Percentiles rank a stretch among this genome's conserved stretches.
Conservation (phyloP, 2,113 vertebrate species). For the Sinocyclocheilus maitianheensis region DNA sequence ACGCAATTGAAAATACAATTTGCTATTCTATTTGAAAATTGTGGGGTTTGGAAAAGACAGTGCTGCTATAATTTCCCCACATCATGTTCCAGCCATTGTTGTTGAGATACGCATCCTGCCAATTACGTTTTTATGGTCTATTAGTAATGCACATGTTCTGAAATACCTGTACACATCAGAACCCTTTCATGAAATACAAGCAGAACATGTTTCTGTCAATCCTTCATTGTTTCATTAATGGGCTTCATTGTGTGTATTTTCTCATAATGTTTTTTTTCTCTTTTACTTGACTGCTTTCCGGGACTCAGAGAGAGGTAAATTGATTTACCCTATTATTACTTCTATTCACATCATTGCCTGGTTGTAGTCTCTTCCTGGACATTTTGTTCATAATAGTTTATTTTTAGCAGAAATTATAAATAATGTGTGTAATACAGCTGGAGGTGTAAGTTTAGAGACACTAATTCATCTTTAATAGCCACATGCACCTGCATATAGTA, state of each 20-base stretch:
- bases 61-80: background rate
- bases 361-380: background rate
- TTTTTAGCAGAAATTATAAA: background rate
- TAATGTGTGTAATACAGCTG: conserved; percentile 15
- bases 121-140: background rate
- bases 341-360: background rate
- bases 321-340: background rate
- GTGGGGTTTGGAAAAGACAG: background rate
- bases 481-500: conserved; percentile 21
- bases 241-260: background rate
- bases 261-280: conserved; percentile 14
- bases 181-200: background rate
- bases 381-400: conserved; percentile 25
- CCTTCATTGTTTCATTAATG: background rate
- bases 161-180: background rate
- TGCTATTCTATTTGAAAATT: no score
- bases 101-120: background rate
- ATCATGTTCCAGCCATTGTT: background rate
- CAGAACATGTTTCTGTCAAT: background rate
- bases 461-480: background rate
- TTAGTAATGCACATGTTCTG: background rate
- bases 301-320: conserved; percentile 91
- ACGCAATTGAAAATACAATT: no score
- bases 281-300: conserved; percentile 70
- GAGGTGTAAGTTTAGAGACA: conserved; percentile 2